Evolutionary conservation across 53 echinoderm and acorn worm genomes (phyloP).

Genomic region (Holothuria scabra): DNA sequence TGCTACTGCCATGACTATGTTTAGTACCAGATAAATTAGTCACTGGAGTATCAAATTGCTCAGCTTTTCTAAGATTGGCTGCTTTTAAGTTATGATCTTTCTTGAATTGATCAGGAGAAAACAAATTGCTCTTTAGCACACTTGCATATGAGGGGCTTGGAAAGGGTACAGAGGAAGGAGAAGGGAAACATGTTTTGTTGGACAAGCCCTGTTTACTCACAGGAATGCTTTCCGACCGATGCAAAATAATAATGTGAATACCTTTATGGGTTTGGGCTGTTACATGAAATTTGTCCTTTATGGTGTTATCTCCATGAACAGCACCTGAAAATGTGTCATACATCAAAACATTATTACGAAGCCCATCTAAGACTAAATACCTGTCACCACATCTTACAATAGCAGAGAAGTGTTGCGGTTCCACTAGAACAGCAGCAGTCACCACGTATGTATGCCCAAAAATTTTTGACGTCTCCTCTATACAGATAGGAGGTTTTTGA

Average conservation of each 20-base stretch:
- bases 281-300: not conserved
- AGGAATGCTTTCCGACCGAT: too few relatives aligned
- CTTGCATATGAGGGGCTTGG: too few relatives aligned
- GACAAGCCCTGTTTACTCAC: too few relatives aligned
- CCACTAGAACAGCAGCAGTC: not conserved
- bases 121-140: too few relatives aligned
- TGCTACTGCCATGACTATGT: too few relatives aligned
- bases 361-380: conserved; percentile 6
- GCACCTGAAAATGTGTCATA: conserved; percentile 9
- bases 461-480: not conserved
- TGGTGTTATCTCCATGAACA: not conserved
- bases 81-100: too few relatives aligned
- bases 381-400: not conserved
- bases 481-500: not conserved
- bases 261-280: not conserved
- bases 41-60: too few relatives aligned
- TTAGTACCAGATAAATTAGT: too few relatives aligned
- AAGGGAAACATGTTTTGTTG: too few relatives aligned
- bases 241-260: conserved; percentile 10
- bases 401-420: not conserved
- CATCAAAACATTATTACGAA: not conserved
- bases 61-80: too few relatives aligned
- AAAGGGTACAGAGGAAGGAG: too few relatives aligned
- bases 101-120: too few relatives aligned
- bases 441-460: not conserved